Evolutionary conservation across 2,888 invertebrate genomes (phyloP).

Genomic region (Tachina fera): DNA sequence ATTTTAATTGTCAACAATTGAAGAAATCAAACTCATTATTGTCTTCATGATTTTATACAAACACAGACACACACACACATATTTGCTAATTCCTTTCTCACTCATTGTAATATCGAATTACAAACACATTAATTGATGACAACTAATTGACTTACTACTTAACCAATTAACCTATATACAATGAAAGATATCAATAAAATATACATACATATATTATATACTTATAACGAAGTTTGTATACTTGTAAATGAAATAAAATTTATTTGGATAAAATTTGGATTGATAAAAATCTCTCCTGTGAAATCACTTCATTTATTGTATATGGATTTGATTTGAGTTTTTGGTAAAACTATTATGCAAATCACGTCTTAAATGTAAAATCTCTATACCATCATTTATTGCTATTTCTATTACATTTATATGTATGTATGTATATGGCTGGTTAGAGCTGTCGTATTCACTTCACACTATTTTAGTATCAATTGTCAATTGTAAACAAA

Average conservation of each 20-base stretch:
- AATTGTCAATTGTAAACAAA: constrained; percentile 61
- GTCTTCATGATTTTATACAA: neutral
- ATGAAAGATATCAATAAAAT: neutral
- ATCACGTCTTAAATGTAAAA: constrained; percentile 55
- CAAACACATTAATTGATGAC: constrained; percentile 10
- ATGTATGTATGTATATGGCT: neutral
- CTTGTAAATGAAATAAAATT: constrained; percentile 1
- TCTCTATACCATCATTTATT: constrained; percentile 31
- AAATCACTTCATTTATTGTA: constrained; percentile 9
- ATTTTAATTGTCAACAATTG: constrained; percentile 2
- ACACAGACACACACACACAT: too few species aligned
- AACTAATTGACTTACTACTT: constrained; percentile 50
- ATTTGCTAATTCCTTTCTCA: neutral
- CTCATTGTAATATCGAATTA: constrained; percentile 32
- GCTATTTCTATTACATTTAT: neutral
- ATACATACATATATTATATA: neutral
- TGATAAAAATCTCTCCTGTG: neutral
- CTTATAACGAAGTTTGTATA: neutral
- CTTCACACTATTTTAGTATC: constrained; percentile 63
- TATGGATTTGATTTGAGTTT: constrained; percentile 1
- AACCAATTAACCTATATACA: constrained; percentile 20
- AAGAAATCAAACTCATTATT: constrained; percentile 29
- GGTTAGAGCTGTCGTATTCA: constrained; percentile 18
- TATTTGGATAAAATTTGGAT: neutral
- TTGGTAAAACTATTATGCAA: constrained; percentile 55